Conservation (phyloP, 1,140 invertebrate species). For the Bombus polaris region DNA sequence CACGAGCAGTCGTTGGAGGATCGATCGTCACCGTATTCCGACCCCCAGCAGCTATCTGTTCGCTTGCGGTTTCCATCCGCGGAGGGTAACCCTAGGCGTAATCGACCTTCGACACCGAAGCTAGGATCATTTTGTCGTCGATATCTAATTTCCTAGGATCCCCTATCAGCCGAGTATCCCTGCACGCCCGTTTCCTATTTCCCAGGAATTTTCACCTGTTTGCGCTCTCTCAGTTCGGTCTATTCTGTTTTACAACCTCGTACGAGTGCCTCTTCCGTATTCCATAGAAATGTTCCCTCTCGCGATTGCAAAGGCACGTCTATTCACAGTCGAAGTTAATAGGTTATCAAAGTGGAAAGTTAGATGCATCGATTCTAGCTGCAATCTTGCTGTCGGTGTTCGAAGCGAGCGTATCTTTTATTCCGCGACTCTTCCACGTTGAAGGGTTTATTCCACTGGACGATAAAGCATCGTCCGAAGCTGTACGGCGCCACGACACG, state of each 20-base stretch:
- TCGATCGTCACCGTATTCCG: slow-evolving; percentile 13
- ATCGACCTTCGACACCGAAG: slow-evolving; percentile 31
- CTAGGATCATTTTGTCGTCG: slow-evolving; percentile 42
- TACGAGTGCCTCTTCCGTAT: too few relatives aligned
- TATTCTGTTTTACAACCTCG: too few relatives aligned
- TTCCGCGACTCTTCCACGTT: neutral
- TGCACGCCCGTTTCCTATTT: slow-evolving; percentile 15
- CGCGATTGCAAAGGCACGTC: too few relatives aligned
- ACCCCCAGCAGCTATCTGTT: neutral
- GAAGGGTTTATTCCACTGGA: neutral
- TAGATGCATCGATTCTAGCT: too few relatives aligned
- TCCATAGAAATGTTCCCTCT: too few relatives aligned
- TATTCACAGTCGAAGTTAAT: too few relatives aligned
- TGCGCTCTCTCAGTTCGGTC: too few relatives aligned
- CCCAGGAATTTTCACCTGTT: slow-evolving; percentile 22
- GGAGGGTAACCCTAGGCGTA: slow-evolving; percentile 19
- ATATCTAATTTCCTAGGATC: slow-evolving; percentile 44
- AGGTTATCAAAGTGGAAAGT: too few relatives aligned
- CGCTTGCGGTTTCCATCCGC: slow-evolving; percentile 23
- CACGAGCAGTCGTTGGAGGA: neutral
- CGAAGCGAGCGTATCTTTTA: too few relatives aligned
- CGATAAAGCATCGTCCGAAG: neutral
- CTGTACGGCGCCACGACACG: too few relatives aligned
- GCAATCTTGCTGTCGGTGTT: too few relatives aligned
- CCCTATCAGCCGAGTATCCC: neutral